Evolutionary conservation across 2,113 vertebrate genomes (phyloP).

Genomic region (Sylvietta virens): DNA sequence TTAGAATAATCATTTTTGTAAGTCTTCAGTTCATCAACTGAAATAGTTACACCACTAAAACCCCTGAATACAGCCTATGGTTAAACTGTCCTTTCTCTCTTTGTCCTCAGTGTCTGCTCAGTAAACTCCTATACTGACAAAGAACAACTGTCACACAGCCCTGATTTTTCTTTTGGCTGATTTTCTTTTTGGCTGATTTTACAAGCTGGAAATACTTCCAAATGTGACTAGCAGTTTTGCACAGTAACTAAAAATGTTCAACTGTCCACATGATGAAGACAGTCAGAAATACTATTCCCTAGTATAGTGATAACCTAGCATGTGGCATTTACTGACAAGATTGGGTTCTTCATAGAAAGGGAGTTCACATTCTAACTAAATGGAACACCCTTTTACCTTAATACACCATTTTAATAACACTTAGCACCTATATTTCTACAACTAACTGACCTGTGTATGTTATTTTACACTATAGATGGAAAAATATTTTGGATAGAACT

Average conservation of each 20-base stretch:
- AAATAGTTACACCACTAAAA: background rate
- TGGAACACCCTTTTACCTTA: background rate
- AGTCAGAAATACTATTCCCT: background rate
- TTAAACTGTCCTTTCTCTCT: background rate
- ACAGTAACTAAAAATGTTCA: background rate
- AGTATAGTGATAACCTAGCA: background rate
- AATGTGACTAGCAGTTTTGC: background rate
- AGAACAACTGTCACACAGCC: background rate
- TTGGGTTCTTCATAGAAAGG: background rate
- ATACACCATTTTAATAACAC: background rate
- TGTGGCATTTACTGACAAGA: fast-evolving
- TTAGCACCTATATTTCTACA: background rate
- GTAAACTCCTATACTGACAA: background rate
- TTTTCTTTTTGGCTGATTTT: too few relatives aligned
- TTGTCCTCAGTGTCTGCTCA: background rate
- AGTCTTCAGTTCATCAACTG: background rate
- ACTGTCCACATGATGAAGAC: background rate
- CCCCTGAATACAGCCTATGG: background rate
- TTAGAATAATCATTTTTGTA: background rate
- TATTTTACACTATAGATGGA: background rate
- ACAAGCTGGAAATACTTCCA: background rate
- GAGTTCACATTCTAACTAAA: background rate
- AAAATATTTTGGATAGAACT: background rate
- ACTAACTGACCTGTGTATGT: background rate
- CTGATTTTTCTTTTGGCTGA: background rate